phyloP scores from a whole-genome alignment of 1,140 invertebrate genomes.

The Polypedilum vanderplanki region DNA sequence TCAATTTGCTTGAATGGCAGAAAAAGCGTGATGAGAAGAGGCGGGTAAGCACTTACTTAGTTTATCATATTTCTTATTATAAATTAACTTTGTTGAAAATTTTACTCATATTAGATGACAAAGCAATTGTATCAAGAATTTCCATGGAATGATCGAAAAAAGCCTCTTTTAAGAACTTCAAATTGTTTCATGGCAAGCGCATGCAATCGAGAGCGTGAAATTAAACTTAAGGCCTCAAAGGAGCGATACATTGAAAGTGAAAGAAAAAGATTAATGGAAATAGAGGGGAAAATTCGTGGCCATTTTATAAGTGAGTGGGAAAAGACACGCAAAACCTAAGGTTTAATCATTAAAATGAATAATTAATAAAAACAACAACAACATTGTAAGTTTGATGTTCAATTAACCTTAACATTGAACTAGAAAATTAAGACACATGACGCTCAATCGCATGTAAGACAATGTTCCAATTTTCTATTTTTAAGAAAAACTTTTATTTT shows the following conservation, averaged over 20 bases:
- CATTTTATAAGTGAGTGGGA: not conserved
- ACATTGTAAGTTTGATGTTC: not conserved
- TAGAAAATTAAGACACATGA: not conserved
- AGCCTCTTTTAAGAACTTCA: slow-evolving; percentile 39
- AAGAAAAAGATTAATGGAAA: not conserved
- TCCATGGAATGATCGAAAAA: slow-evolving; percentile 43
- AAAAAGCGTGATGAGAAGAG: not conserved
- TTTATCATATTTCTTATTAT: too few relatives aligned
- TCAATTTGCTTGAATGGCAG: not conserved
- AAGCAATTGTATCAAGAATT: slow-evolving; percentile 31
- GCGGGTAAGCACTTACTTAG: not conserved
- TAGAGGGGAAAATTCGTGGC: not conserved
- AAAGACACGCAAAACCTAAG: not conserved
- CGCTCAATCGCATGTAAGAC: too few relatives aligned
- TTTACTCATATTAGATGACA: not conserved
- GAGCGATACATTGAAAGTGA: not conserved
- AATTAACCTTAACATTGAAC: slow-evolving; percentile 17
- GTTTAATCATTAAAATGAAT: not conserved
- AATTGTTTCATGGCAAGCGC: slow-evolving; percentile 43
- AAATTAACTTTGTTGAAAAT: too few relatives aligned
- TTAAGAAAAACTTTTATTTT: not conserved
- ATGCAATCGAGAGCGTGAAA: not conserved
- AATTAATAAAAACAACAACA: not conserved
- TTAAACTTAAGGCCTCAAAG: not conserved
- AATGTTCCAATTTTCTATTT: slow-evolving; percentile 7